A percentile compares a stretch with the other conserved stretches of the same genome.
Conservation (phyloP, 2,797 vertebrate genomes). For the Neoniphon sammara region DNA sequence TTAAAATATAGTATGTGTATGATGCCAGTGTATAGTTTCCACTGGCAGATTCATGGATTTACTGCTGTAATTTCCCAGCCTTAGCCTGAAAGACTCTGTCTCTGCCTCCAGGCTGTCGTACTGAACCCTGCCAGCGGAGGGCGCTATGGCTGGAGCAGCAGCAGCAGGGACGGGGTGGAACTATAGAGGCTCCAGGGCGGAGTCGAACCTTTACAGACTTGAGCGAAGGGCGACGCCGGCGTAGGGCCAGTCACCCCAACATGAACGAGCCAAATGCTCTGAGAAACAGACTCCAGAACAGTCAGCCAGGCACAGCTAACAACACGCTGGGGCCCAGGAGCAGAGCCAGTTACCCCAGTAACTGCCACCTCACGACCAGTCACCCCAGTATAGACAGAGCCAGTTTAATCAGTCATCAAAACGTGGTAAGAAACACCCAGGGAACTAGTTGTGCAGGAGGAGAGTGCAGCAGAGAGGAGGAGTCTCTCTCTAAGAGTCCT, state of each 20-base stretch:
- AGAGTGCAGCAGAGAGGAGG: conserved; percentile 62
- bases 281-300: conserved; percentile 21
- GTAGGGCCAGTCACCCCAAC: conserved; percentile 79
- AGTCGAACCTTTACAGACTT: conserved; percentile 74
- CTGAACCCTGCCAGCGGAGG: conserved; percentile 79
- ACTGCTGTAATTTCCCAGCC: background rate
- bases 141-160: conserved; percentile 72
- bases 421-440: conserved; percentile 38
- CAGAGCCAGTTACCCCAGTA: conserved; percentile 74
- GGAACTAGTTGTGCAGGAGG: conserved; percentile 5
- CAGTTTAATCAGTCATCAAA: conserved; percentile 52
- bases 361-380: conserved; percentile 37
- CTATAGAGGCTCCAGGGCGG: conserved; percentile 60
- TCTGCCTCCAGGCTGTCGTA: conserved; percentile 69
- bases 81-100: background rate
- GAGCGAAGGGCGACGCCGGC: conserved; percentile 60
- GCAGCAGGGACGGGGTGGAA: conserved; percentile 57
- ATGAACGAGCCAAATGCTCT: conserved; percentile 28
- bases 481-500: conserved; percentile 66
- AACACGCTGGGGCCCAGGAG: conserved; percentile 53
- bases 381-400: conserved; percentile 58
- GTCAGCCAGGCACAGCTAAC: conserved; percentile 16
- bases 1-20: too few relatives aligned
- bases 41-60: too few relatives aligned
- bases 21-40: too few relatives aligned